Evolutionary conservation across 1,140 invertebrate genomes (phyloP), one percentile per base, ranked within the genome.

Genomic region (Elysia chlorotica): DNA sequence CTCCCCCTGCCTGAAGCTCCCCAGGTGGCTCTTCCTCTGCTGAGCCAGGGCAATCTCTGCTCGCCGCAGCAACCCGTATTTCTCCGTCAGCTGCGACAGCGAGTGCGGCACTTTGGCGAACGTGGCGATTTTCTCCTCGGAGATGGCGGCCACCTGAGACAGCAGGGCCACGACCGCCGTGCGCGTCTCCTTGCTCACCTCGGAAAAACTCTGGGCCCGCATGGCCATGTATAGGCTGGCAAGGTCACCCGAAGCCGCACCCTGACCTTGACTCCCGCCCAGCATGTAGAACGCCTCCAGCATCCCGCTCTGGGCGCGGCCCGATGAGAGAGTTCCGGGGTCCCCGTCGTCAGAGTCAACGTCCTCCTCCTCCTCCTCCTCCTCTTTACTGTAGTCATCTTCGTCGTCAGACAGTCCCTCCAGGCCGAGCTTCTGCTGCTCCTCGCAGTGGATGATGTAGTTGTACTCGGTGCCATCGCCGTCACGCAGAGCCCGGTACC

Each of bases 101-200:
- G 31, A n/a, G 31, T 37, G 23, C 3, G 67, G 54, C 5, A 69
- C 67, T 25, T 30, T 33, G 2, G 38, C n/a, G 35, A 70, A 70
- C 14, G 67, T 59, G n/a, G 67, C 41, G 30, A 70, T 70, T 25
- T 70, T 53, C 31, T 70, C 67, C 3, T 61, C 59, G 6, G 67
- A 70, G 2, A 70, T 30, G 17, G 38, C 2, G 4, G 67, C 19
- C 17, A 70, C 56, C n/a, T 70, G 28, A 25, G 54, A 17, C 3
- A 70, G 31, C 1, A 70, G 31, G 23, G 67, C 28, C 25, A 70
- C 33, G 4, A 70, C 21, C 37, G 36, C 4, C 33, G 54, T 17
- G 23, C 2, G 4, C 31, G 21, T n/a, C 30, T 1, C n/a, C 3
- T 38, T 1, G 67, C 57, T 28, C 53, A 31, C 4, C 53, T 2